Evolutionary conservation across 2,797 vertebrate genomes (phyloP), one percentile per base, ranked within the genome.

Genomic region (Myotis daubentonii): DNA sequence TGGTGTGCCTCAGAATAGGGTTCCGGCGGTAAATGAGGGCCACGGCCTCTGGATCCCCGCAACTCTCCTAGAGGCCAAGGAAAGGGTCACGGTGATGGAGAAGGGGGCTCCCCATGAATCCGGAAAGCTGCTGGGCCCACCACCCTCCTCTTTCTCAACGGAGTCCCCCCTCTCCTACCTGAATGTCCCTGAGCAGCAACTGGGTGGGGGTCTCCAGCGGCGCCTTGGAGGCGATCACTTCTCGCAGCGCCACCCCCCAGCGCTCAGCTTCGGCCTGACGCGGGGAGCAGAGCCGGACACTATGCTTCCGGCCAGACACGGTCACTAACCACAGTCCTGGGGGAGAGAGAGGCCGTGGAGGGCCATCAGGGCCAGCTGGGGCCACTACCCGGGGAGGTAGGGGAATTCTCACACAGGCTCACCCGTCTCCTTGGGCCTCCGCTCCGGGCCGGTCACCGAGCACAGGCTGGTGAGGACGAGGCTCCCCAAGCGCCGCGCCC

Each of bases 391-490:
- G 16, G 16, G 41, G 36, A 53, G 23, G 30, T n/a, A 71, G 74
- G n/a, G 15, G 55, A 68, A 44, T 60, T 22, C 62, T 33, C 20
- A 25, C 6, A 5, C 33, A 38, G 68, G 92, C 98, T 98, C 96
- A 99, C 99, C 99, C 0, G 99, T 99, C 97, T 99, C 99, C 95
- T 99, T 99, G 25, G 99, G 99, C 98, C 99, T 99, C 94, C 99
- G 99, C 98, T 99, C 99, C 0, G 99, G 99, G 98, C 99, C 99
- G 53, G 99, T 98, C 96, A 99, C 99, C 0, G 99, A 99, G 97
- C 99, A 99, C 92, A 99, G 98, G 96, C 99, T 99, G 96, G 99
- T 99, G 95, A 99, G 99, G 74, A 99, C 99, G 5, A 99, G 98
- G 17, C 98, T 99, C 47, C 99, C 99, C 41, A 99, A 98, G n/a